phyloP scores from a whole-genome alignment of 2,113 vertebrate genomes.

The Electrona antarctica region DNA sequence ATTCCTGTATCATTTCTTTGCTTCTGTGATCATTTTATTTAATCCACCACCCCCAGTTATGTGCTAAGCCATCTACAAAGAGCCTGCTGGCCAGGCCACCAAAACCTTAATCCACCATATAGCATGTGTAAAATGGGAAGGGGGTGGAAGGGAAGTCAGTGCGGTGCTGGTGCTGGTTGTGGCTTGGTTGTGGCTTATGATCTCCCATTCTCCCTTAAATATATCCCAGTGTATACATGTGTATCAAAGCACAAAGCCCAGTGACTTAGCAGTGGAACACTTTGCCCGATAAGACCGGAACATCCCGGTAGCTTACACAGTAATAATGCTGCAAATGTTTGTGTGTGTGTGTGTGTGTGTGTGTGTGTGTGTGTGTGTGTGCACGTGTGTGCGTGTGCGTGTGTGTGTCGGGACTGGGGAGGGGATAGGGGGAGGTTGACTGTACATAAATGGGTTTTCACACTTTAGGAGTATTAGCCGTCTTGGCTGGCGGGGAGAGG shows the following conservation, averaged over 20 bases:
- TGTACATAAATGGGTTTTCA: conserved; percentile 77
- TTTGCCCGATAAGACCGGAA: conserved; percentile 71
- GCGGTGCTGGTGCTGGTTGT: conserved; percentile 10
- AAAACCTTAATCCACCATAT: conserved; percentile 87
- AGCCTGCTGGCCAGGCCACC: conserved; percentile 85
- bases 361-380: conserved; percentile 1
- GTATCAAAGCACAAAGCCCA: conserved; percentile 76
- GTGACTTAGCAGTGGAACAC: conserved; percentile 67
- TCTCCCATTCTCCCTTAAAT: conserved; percentile 70
- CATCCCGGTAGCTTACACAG: conserved; percentile 67
- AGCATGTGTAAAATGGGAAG: conserved; percentile 79
- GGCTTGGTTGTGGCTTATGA: conserved; percentile 60
- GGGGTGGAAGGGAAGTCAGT: conserved; percentile 63
- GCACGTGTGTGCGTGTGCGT: conserved; percentile 28
- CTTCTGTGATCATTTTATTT: conserved; percentile 99
- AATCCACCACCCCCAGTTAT: conserved; percentile 95
- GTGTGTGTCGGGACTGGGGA: conserved; percentile 4
- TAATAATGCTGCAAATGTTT: conserved; percentile 62
- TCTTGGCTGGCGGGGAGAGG: conserved; percentile 55
- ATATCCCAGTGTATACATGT: conserved; percentile 83
- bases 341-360: conserved; percentile 47
- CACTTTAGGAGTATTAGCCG: conserved; percentile 69
- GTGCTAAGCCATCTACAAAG: conserved; percentile 97
- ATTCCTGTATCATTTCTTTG: conserved; percentile 99
- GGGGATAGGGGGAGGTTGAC: conserved; percentile 33